Evolutionary conservation across 2,888 invertebrate genomes (phyloP), one percentile per base, ranked within the genome.

Genomic region (Oscheius myriophilus): DNA sequence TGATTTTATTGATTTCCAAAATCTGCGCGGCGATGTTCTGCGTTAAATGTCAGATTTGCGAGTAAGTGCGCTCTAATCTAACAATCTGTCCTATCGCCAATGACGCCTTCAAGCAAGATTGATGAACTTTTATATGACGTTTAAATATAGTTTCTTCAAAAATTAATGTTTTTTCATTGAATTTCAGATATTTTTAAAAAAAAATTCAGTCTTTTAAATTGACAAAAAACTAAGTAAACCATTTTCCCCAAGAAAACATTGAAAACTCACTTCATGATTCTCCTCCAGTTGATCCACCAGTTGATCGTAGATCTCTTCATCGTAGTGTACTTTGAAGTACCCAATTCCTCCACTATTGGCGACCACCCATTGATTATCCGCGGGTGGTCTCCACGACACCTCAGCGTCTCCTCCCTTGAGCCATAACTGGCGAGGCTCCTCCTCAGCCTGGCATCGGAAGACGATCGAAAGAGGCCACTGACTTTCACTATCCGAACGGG

Each of bases 401-500:
- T 55, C 53, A 63, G 18, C 59, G 42, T 52, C 74, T 43, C 70
- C 70, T 1, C 53, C 54, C 11, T 70, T 66, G 42, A 82, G 64
- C 82, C 82, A 81, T 11, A 74, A 68, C 23, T 73, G 51, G 21
- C 71, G 55, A 3, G 45, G 45, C 41, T 66, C 66, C 1, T 59
- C 59, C 43, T 55, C 61, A 6, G 39, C 49, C 55, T 73, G 67
- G 14, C 71, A 64, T 16, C 54, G 57, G 59, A 75, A 81, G 39
- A 67, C 75, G 21, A 83, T 70, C 0, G 82, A 80, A 62, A 83
- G 73, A 11, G 83, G 82, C 83, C 83, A 83, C 18, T 65, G 25
- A 1, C 71, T 65, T 1, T 69, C 63, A 12, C 43, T 67, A 52
- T 75, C 73, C 16, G 57, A 61, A 12, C 75, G 33, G 16, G 58